phyloP scores from a whole-genome alignment of 2,888 invertebrate species.

The Abrostola tripartita region DNA sequence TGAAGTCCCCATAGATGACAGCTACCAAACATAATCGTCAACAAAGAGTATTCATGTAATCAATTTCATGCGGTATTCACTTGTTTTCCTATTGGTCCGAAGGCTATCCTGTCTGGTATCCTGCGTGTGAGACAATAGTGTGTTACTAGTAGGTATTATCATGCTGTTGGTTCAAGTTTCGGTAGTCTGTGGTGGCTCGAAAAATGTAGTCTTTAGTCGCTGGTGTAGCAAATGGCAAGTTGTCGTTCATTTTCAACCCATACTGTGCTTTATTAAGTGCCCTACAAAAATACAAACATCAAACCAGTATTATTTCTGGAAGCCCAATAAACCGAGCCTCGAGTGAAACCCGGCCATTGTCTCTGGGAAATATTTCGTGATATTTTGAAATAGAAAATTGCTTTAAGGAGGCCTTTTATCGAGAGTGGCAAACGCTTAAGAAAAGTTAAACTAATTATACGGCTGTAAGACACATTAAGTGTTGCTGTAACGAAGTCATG shows the following conservation, averaged over 20 bases:
- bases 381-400: conserved; percentile 70
- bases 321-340: conserved; percentile 29
- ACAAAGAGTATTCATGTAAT: conserved; percentile 49
- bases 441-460: conserved; percentile 76
- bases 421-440: conserved; percentile 68
- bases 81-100: conserved; percentile 38
- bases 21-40: conserved; percentile 48
- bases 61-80: conserved; percentile 15
- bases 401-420: conserved; percentile 75
- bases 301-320: conserved; percentile 22
- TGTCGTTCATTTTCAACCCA: conserved; percentile 1
- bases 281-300: conserved; percentile 24
- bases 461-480: conserved; percentile 53
- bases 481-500: conserved; percentile 43
- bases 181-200: no score
- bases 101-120: conserved; percentile 44
- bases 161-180: no score
- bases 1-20: conserved; percentile 32
- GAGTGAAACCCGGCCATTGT: conserved; percentile 40
- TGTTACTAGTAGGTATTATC: neutral
- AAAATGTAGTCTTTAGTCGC: no score
- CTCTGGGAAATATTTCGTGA: conserved; percentile 43
- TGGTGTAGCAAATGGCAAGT: no score
- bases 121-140: conserved; percentile 33
- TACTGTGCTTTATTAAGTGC: conserved; percentile 12